Conservation (phyloP, 2,797 vertebrate species). For the Phrynocephalus forsythii region DNA sequence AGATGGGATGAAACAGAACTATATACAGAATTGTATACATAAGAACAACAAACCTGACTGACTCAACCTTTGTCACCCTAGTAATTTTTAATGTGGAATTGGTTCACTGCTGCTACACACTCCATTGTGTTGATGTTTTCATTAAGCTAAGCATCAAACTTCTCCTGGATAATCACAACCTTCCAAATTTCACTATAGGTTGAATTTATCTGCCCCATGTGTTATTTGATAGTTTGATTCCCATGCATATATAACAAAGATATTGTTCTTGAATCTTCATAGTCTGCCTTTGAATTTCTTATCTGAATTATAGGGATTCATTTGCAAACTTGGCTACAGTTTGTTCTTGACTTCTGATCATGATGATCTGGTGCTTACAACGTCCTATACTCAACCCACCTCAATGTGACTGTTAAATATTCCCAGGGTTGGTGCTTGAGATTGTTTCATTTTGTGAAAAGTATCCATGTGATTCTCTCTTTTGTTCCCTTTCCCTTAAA, state of each 20-base stretch:
- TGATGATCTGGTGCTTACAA: not conserved
- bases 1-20: not conserved
- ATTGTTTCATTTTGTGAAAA: not conserved
- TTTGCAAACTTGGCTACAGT: not conserved
- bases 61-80: not conserved
- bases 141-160: not conserved
- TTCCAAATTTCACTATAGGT: not conserved
- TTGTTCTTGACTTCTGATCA: not conserved
- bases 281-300: not conserved
- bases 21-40: not conserved
- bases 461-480: not conserved
- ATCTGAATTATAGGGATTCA: not conserved
- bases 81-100: not conserved
- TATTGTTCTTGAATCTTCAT: not conserved
- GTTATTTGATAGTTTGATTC: not conserved
- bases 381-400: not conserved
- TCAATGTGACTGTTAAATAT: not conserved
- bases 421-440: not conserved
- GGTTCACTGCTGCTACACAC: not conserved
- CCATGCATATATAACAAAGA: not conserved
- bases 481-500: not conserved
- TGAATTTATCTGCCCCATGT: not conserved
- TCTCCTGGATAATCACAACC: not conserved
- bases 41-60: not conserved
- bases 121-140: not conserved